phyloP scores from a whole-genome alignment of 2,113 vertebrate species.

The Seriola dumerili region DNA sequence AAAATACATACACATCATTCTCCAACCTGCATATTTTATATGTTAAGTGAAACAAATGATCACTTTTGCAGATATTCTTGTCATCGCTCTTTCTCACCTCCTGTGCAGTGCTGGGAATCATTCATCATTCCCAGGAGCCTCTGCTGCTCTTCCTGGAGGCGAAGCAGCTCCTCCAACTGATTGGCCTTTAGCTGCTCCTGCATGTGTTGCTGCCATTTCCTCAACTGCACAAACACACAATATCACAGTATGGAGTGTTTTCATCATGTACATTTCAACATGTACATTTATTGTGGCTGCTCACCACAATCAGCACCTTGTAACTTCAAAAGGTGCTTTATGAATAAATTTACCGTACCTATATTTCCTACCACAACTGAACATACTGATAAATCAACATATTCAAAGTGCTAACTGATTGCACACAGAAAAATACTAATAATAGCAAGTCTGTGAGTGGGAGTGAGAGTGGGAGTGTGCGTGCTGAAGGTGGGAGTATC shows the following conservation, averaged over 20 bases:
- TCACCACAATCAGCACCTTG: not conserved
- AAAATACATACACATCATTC: not conserved
- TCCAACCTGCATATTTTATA: not conserved
- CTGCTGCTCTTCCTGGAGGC: constrained; percentile 90
- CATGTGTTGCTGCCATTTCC: constrained; percentile 92
- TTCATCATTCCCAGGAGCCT: constrained; percentile 85
- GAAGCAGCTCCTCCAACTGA: constrained; percentile 90
- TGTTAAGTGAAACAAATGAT: not conserved
- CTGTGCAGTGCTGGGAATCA: constrained; percentile 62
- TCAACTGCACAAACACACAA: constrained; percentile 84
- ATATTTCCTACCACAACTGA: not conserved
- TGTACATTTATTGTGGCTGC: not conserved
- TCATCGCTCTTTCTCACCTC: constrained; percentile 65
- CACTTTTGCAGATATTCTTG: not conserved
- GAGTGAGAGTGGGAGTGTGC: not conserved
- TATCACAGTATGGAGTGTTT: not conserved
- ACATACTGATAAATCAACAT: not conserved
- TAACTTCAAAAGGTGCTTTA: no score
- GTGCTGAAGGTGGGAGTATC: not conserved
- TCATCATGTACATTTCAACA: no score
- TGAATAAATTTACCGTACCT: no score
- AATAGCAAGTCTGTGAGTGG: constrained; percentile 20
- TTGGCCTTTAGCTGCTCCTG: constrained; percentile 92
- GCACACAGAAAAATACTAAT: constrained; percentile 20
- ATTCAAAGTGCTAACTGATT: not conserved